Evolutionary conservation across 1,140 invertebrate genomes (phyloP).

Genomic region (Spodoptera frugiperda): DNA sequence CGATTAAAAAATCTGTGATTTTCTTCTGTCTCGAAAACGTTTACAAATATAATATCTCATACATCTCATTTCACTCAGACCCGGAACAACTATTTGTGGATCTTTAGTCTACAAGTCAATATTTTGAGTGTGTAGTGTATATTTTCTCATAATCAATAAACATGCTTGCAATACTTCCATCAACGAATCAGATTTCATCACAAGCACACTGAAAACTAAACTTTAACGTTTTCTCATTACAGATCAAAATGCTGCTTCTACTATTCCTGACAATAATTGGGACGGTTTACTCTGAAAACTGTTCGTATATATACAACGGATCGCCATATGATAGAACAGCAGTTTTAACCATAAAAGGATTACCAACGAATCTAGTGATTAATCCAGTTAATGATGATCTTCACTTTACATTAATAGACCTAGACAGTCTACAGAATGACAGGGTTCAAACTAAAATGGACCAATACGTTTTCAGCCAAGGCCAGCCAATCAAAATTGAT

Average conservation of each 20-base stretch:
- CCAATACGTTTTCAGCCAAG: slow-evolving; percentile 73
- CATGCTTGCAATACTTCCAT: too few species aligned
- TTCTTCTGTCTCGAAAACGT: too few species aligned
- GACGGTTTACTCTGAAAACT: slow-evolving; percentile 64
- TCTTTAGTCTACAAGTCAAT: background rate
- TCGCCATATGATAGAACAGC: slow-evolving; percentile 63
- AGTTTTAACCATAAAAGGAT: slow-evolving; percentile 73
- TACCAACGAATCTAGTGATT: slow-evolving; percentile 76
- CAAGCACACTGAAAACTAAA: slow-evolving; percentile 1
- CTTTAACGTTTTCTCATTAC: slow-evolving; percentile 52
- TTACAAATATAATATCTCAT: too few species aligned
- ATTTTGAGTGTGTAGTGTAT: too few species aligned
- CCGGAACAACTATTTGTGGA: background rate
- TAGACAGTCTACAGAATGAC: slow-evolving; percentile 74
- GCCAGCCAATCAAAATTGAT: slow-evolving; percentile 72
- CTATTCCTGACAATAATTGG: slow-evolving; percentile 61
- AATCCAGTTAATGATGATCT: slow-evolving; percentile 71
- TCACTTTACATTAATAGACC: slow-evolving; percentile 76
- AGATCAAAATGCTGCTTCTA: slow-evolving; percentile 72
- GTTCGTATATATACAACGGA: slow-evolving; percentile 67
- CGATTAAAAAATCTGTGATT: too few species aligned
- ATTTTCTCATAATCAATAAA: too few species aligned
- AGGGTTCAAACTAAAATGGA: slow-evolving; percentile 81
- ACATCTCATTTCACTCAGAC: background rate
- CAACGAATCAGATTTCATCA: background rate